phyloP scores from a whole-genome alignment of 2,797 vertebrate genomes.

The Pitangus sulphuratus region DNA sequence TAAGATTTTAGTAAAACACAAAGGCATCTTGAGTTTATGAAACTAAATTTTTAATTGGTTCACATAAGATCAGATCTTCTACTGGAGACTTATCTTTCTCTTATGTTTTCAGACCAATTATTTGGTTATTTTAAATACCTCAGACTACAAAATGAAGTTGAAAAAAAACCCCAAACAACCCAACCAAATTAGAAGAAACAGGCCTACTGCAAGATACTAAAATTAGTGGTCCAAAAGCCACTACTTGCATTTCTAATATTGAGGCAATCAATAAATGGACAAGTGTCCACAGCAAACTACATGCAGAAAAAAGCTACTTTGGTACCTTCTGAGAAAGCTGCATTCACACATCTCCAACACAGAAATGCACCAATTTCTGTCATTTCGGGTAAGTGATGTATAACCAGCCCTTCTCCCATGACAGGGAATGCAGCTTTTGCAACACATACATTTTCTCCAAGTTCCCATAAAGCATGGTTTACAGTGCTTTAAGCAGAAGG shows the following conservation, averaged over 20 bases:
- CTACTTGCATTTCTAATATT: not conserved
- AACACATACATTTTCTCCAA: not conserved
- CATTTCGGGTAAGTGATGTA: not conserved
- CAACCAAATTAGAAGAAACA: not conserved
- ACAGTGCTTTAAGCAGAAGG: not conserved
- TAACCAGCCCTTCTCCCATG: not conserved
- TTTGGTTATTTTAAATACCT: not conserved
- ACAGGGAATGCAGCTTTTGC: not conserved
- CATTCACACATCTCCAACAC: not conserved
- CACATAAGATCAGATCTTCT: not conserved
- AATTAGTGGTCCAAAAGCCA: not conserved
- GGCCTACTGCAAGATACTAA: not conserved
- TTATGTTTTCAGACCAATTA: not conserved
- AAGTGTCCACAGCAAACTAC: not conserved
- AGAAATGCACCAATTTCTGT: not conserved
- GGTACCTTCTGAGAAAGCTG: not conserved
- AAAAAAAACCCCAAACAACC: not conserved
- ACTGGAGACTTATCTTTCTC: not conserved
- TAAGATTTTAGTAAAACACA: not conserved
- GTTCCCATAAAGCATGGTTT: not conserved
- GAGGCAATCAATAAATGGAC: not conserved
- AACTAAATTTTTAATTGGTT: not conserved
- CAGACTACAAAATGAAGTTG: not conserved
- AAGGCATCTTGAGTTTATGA: not conserved
- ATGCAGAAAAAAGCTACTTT: not conserved